Percentiles rank a stretch among this genome's conserved stretches.
These are phyloP conservation scores for Bucco capensis DNA, from an alignment of 2,113 vertebrate species.

Conservation along the genomic window DNA sequence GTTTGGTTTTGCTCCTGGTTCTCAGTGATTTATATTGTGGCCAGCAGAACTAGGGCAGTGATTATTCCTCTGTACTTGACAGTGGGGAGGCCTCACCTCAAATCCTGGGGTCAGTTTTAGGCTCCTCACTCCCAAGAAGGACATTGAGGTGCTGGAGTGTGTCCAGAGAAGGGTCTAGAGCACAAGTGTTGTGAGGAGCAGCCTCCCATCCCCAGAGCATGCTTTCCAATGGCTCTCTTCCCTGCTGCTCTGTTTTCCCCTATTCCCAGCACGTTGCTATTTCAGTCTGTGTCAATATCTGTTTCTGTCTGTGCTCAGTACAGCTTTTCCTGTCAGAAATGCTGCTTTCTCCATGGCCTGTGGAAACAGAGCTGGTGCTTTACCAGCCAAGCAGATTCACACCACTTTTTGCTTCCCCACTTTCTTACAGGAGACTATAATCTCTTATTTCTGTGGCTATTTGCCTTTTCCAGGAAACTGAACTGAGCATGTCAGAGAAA, in stretches of 20 bases:
- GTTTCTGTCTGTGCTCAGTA: not conserved
- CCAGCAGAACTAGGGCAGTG: too few relatives aligned
- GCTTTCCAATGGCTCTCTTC: not conserved
- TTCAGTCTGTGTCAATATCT: fast-evolving
- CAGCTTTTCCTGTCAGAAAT: constrained; percentile 65
- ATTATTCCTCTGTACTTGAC: too few relatives aligned
- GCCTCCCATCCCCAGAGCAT: not conserved
- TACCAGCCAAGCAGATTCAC: not conserved
- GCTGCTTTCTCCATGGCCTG: constrained; percentile 74
- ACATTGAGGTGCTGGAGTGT: too few relatives aligned
- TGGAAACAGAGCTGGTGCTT: not conserved
- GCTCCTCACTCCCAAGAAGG: too few relatives aligned
- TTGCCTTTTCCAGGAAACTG: not conserved
- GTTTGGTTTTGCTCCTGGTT: too few relatives aligned
- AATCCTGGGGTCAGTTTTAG: too few relatives aligned
- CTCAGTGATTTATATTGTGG: too few relatives aligned
- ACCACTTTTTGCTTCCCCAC: not conserved
- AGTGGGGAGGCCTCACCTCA: too few relatives aligned
- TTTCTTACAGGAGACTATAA: not conserved
- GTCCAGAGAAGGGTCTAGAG: too few relatives aligned
- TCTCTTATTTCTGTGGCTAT: not conserved
- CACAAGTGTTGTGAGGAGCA: too few relatives aligned
- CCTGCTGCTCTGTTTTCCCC: fast-evolving
- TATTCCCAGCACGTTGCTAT: not conserved
- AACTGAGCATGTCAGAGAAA: not conserved